A percentile compares a stretch with the other conserved stretches of the same genome.
Evolutionary conservation across 2,888 invertebrate species (phyloP).

Genomic region (Opisthograptis luteolata): DNA sequence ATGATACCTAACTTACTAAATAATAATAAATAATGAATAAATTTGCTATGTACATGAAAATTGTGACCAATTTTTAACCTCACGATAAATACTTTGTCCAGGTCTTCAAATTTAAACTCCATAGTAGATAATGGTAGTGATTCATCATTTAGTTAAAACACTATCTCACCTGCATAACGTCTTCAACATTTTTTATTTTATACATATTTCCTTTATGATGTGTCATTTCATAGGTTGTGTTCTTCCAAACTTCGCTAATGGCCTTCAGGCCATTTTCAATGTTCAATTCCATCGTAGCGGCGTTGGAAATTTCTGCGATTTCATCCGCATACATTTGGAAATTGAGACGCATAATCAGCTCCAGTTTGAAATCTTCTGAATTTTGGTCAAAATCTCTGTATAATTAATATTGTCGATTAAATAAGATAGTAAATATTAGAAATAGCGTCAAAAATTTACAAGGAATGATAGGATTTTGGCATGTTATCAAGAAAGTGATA

Average conservation of each 20-base stretch:
- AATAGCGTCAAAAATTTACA: too few species aligned
- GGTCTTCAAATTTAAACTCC: too few species aligned
- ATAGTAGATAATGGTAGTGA: too few species aligned
- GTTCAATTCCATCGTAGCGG: conserved; percentile 94
- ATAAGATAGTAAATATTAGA: too few species aligned
- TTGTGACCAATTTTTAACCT: too few species aligned
- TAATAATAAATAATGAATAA: too few species aligned
- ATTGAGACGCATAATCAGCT: conserved; percentile 90
- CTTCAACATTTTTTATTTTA: conserved; percentile 90
- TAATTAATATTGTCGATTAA: background rate
- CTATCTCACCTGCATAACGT: conserved; percentile 86
- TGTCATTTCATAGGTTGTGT: conserved; percentile 88
- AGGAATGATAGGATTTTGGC: too few species aligned
- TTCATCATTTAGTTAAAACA: too few species aligned
- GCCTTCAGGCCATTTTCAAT: conserved; percentile 92
- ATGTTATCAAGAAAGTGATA: too few species aligned
- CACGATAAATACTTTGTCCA: too few species aligned
- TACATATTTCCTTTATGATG: conserved; percentile 88
- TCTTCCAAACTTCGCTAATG: conserved; percentile 89
- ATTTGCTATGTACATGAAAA: too few species aligned
- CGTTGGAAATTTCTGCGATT: conserved; percentile 93
- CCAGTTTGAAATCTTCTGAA: conserved; percentile 91
- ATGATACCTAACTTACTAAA: too few species aligned
- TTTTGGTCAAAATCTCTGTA: conserved; percentile 90
- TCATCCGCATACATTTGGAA: conserved; percentile 93